Percentiles rank a stretch among this genome's conserved stretches.
Conservation (phyloP, 2,113 vertebrate genomes). For the Tychaedon coryphoeus region DNA sequence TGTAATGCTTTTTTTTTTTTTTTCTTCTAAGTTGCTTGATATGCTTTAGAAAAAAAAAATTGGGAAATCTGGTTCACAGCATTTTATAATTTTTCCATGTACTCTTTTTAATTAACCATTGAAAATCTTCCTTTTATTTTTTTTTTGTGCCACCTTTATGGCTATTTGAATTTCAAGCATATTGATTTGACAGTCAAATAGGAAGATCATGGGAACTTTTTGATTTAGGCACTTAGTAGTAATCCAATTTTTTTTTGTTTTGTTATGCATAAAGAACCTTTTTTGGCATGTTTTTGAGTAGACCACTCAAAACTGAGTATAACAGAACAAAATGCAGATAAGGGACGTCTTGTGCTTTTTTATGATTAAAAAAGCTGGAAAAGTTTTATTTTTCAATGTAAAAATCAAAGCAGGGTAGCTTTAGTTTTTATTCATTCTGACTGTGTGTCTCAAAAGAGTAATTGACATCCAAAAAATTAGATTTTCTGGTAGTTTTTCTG, state of each 20-base stretch:
- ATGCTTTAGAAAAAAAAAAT: background rate
- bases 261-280: background rate
- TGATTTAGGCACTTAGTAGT: background rate
- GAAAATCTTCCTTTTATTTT: background rate
- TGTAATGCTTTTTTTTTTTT: background rate
- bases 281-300: background rate
- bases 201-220: background rate
- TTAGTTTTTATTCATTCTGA: background rate
- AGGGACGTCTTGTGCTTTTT: background rate
- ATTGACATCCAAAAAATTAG: background rate
- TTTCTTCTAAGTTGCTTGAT: background rate
- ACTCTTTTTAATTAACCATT: background rate
- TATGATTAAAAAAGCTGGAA: background rate
- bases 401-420: background rate
- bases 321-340: background rate
- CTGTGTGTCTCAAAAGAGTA: background rate
- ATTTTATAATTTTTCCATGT: background rate
- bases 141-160: background rate
- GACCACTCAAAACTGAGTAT: background rate
- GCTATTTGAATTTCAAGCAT: background rate
- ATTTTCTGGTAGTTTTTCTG: slow-evolving; percentile 13
- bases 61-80: background rate
- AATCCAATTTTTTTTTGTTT: background rate
- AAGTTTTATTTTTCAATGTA: background rate
- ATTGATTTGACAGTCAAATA: background rate